Evolutionary conservation across 2,888 invertebrate genomes (phyloP).

Genomic region (Pardosa pseudoannulata): DNA sequence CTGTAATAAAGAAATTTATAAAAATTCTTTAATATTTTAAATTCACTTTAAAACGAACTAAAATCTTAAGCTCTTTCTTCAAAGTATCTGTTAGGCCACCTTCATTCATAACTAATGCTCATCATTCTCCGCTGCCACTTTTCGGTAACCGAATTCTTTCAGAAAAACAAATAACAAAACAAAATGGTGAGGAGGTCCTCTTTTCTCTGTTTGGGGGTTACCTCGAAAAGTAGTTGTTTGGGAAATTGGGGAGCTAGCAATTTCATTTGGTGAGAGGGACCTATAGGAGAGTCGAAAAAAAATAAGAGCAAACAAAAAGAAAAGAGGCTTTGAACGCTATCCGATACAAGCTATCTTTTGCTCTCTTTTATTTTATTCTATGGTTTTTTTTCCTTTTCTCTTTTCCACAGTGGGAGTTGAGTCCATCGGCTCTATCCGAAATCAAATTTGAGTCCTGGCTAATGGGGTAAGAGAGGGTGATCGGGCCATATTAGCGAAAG

Average conservation of each 20-base stretch:
- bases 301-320: background rate
- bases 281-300: background rate
- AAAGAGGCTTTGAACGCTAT: background rate
- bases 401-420: background rate
- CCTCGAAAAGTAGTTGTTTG: background rate
- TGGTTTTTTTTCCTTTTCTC: no score
- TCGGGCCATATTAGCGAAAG: constrained; percentile 70
- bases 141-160: no score
- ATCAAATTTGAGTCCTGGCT: constrained; percentile 69
- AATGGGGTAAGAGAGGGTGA: constrained; percentile 72
- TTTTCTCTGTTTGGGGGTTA: background rate
- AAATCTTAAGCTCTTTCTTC: no score
- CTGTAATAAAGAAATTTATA: no score
- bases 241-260: background rate
- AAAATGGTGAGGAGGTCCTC: no score
- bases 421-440: constrained; percentile 14
- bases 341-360: background rate
- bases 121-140: no score
- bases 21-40: no score
- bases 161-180: no score
- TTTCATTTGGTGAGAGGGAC: background rate
- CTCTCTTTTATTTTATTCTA: no score
- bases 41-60: no score
- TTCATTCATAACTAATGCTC: no score
- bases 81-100: no score